phyloP scores from a whole-genome alignment of 2,113 vertebrate genomes.

The Syngnathus floridae region DNA sequence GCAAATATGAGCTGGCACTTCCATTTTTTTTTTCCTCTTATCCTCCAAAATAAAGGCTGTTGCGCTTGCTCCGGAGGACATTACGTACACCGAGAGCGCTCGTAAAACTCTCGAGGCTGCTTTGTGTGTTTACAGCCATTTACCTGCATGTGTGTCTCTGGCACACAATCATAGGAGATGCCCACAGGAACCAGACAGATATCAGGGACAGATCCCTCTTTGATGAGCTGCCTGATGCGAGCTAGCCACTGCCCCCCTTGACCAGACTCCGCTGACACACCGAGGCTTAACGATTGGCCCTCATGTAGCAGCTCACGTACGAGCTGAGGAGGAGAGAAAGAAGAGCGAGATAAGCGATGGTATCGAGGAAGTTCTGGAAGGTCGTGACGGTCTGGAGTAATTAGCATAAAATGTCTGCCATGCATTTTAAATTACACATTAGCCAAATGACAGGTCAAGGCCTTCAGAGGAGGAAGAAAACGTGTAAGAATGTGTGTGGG shows the following conservation, averaged over 20 bases:
- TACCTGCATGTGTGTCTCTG: constrained; percentile 45
- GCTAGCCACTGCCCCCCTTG: constrained; percentile 60
- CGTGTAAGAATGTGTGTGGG: constrained; percentile 5
- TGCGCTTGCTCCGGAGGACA: not conserved
- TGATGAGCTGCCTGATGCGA: constrained; percentile 62
- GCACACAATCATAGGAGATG: constrained; percentile 74
- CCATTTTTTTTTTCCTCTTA: constrained; percentile 7
- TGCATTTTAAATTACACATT: constrained; percentile 30
- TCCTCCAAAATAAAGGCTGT: constrained; percentile 1
- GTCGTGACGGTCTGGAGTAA: constrained; percentile 13
- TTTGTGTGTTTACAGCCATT: constrained; percentile 14
- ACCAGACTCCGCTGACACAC: constrained; percentile 70
- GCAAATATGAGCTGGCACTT: constrained; percentile 11
- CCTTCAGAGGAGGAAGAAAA: constrained; percentile 5
- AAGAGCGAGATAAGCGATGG: not conserved
- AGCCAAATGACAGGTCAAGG: constrained; percentile 9
- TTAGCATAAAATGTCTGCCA: constrained; percentile 28
- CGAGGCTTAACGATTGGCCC: constrained; percentile 72
- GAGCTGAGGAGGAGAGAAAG: constrained; percentile 61
- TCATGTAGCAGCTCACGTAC: constrained; percentile 75
- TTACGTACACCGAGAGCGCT: constrained; percentile 12
- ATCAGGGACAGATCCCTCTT: constrained; percentile 63
- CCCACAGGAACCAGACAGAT: constrained; percentile 77
- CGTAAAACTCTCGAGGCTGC: constrained; percentile 19
- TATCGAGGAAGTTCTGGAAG: constrained; percentile 24